Evolutionary conservation across 2,888 invertebrate genomes (phyloP), one percentile per base, ranked within the genome.

Genomic region (Idaea biselata): DNA sequence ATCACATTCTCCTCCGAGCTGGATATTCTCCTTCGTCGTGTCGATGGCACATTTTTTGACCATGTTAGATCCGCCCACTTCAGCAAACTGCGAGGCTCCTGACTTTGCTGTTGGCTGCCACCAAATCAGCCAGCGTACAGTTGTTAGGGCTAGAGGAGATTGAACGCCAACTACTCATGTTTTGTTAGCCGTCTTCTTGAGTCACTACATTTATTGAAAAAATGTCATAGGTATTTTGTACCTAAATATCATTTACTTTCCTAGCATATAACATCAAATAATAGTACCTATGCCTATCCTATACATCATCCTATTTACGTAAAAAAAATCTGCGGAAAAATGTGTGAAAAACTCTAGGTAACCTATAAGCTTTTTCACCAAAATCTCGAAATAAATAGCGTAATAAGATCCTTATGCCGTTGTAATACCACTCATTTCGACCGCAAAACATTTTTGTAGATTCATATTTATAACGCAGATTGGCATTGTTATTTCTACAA

Each of bases 391-490:
- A 60, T 55, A 68, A 66, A 60, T 56, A 65, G 64, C 63, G 68
- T 60, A 71, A 66, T 65, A 65, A 63, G 58, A 63, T 62, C 67
- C 69, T 69, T 74, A 73, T 67, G 33, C 31, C 31, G 18, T 55
- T 11, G 58, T 1, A 59, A 71, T 71, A 76, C 72, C 65, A 64
- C 53, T 65, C 58, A 63, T 61, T 59, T 25, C 58, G 67, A 58
- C 71, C 66, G 76, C 69, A 73, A 65, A 68, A 66, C 65, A 73
- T 70, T 59, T 71, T 74, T 72, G 74, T 67, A 67, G 63, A 71
- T 70, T 71, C 73, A 77, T 77, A 76, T 79, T 78, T 77, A 79
- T 75, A 73, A 73, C 72, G 60, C 61, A 63, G 65, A 73, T 77
- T 67, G 72, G 65, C 75, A 74, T 72, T 31, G 55, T 59, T 73